Evolutionary conservation across 2,113 vertebrate genomes (phyloP).

Genomic region (Elachura formosa): DNA sequence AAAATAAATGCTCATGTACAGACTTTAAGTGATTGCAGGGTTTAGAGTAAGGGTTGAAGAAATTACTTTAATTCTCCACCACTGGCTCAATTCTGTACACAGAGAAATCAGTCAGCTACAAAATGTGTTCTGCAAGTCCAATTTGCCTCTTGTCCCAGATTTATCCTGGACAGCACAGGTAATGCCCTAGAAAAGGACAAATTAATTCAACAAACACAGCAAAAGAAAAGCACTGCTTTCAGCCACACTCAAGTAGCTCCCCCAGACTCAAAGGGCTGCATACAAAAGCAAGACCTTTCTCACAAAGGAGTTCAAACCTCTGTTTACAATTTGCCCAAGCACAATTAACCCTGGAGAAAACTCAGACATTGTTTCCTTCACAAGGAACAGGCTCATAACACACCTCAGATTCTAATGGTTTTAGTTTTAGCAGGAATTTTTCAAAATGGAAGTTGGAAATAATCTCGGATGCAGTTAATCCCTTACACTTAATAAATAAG

Average conservation of each 20-base stretch:
- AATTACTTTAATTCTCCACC: background rate
- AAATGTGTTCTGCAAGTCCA: background rate
- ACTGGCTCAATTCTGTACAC: background rate
- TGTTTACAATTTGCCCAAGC: background rate
- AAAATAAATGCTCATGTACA: background rate
- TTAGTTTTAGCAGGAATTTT: background rate
- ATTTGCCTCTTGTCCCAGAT: background rate
- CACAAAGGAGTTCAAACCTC: background rate
- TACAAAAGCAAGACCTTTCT: background rate
- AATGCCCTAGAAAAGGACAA: background rate
- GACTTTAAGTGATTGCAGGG: background rate
- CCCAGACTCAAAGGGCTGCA: background rate
- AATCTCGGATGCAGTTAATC: background rate
- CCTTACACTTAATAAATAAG: conserved; percentile 23
- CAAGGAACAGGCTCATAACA: background rate
- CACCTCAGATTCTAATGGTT: background rate
- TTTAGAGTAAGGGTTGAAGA: background rate
- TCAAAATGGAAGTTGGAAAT: background rate
- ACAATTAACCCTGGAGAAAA: background rate
- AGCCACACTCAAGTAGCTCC: background rate
- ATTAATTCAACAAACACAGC: background rate
- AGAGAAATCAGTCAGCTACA: background rate
- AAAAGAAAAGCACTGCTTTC: background rate
- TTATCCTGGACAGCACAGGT: background rate
- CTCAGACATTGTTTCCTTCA: background rate